Conservation (phyloP, 2,113 vertebrate species). For the Catharus fuscescens region DNA sequence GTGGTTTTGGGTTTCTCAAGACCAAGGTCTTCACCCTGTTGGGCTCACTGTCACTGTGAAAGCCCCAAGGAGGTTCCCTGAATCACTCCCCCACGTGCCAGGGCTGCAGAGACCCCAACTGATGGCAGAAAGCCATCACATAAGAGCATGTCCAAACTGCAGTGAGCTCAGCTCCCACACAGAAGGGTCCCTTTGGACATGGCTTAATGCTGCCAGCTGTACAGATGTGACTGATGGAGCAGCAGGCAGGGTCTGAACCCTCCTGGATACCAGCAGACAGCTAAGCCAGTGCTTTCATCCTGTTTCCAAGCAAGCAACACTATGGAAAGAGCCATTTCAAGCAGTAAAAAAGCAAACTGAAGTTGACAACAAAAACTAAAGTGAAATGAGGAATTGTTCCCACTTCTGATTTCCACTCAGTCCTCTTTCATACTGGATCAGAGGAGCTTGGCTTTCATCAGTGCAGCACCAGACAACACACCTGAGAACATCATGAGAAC, state of each 20-base stretch:
- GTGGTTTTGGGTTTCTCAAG: not conserved
- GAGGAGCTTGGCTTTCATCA: slow-evolving; percentile 22
- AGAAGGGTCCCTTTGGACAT: rapidly evolving
- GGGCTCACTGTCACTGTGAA: not conserved
- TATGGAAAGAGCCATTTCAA: not conserved
- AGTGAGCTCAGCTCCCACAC: not conserved
- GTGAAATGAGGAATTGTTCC: slow-evolving; percentile 21
- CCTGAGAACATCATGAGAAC: not conserved
- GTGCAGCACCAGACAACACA: not conserved
- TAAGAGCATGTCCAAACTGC: not conserved
- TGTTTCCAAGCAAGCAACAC: not conserved
- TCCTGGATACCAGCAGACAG: not conserved
- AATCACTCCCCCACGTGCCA: not conserved
- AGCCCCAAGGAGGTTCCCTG: not conserved
- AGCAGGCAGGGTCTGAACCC: not conserved
- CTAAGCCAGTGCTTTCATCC: not conserved
- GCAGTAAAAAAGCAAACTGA: not conserved
- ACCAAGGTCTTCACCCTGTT: not conserved
- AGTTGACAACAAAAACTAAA: slow-evolving; percentile 18
- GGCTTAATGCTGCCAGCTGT: not conserved
- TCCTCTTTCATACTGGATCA: slow-evolving; percentile 39
- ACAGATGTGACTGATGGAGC: not conserved
- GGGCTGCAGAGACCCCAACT: not conserved
- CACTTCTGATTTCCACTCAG: slow-evolving; percentile 35
- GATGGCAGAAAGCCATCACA: not conserved